phyloP scores from a whole-genome alignment of 2,797 vertebrate species.

The Enteromius paludinosus region DNA sequence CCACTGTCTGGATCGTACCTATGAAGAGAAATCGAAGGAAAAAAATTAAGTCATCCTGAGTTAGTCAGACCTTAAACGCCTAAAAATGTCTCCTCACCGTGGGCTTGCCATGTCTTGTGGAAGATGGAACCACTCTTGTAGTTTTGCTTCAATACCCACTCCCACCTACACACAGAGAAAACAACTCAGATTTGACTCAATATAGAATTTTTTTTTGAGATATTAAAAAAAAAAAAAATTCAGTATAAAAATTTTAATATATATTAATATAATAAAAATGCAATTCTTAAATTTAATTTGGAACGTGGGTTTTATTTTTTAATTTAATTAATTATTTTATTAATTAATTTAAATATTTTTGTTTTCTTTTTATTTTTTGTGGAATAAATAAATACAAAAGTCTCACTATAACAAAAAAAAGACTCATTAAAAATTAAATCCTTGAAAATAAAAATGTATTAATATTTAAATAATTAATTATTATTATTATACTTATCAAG shows the following conservation, averaged over 20 bases:
- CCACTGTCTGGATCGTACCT: conserved; percentile 97
- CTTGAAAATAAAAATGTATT: not conserved
- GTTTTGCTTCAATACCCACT: conserved; percentile 91
- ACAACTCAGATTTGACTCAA: not conserved
- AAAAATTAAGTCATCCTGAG: not conserved
- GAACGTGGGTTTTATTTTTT: not conserved
- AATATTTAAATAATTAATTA: no score
- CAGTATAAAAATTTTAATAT: not conserved
- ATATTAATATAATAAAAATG: not conserved
- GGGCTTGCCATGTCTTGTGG: conserved; percentile 94
- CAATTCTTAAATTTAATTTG: not conserved
- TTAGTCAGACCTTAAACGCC: not conserved
- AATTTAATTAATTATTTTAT: not conserved
- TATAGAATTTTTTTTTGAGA: not conserved
- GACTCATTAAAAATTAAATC: not conserved
- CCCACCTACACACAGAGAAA: conserved; percentile 79
- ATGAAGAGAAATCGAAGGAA: not conserved
- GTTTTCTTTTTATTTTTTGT: not conserved
- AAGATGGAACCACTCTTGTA: conserved; percentile 96
- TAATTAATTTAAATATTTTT: not conserved
- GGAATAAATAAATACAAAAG: not conserved
- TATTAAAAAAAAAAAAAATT: no score
- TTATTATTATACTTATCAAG: not conserved
- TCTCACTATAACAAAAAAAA: not conserved
- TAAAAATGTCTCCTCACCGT: conserved; percentile 71